Evolutionary conservation across 2,797 vertebrate genomes (phyloP), one percentile per base, ranked within the genome.

Genomic region (Tokudaia muenninki): DNA sequence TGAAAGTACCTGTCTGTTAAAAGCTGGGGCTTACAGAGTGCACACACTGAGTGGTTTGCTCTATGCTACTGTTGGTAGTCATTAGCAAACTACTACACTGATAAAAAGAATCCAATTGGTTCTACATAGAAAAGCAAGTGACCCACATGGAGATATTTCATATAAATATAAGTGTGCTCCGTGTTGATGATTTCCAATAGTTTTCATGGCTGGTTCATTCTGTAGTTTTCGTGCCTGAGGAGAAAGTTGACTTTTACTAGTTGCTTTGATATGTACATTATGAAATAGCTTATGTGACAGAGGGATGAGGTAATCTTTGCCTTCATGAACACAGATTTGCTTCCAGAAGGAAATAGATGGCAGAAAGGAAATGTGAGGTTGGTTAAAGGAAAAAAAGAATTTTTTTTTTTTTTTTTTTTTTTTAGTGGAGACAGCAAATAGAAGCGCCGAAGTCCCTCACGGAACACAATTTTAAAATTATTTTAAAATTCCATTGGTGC

Each of bases 71-170:
- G 31, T 52, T 80, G 22, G 80, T 84, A 52, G 57, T 44, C 87
- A 75, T 57, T 90, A 90, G 17, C 34, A 80, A 92, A 31, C 70
- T 78, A 86, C 6, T 61, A n/a, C 34, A 9, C 11, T 79, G 26
- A n/a, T 65, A 8, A 24, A 94, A 93, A 94, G 65, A 59, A 90
- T 65, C 16, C 47, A 87, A 34, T 61, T 82, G 74, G n/a, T 87
- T 87, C 29, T 93, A 21, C 21, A 63, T 44, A 14, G 82, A 87
- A 80, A 83, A 93, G 14, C 29, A 95, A 93, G 57, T 78, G 72
- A 63, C 5, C 24, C 75, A 63, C 70, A 21, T 26, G 29, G 89
- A 96, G 17, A 3, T 70, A 84, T 81, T 92, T 92, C 65, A 3
- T 13, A 52, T 41, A 80, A 79, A 93, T 14, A 94, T 87, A 95